Percentiles rank a stretch among this genome's conserved stretches.
phyloP scores from a whole-genome alignment of 2,797 vertebrate species.

The Enteromius argenteus region DNA sequence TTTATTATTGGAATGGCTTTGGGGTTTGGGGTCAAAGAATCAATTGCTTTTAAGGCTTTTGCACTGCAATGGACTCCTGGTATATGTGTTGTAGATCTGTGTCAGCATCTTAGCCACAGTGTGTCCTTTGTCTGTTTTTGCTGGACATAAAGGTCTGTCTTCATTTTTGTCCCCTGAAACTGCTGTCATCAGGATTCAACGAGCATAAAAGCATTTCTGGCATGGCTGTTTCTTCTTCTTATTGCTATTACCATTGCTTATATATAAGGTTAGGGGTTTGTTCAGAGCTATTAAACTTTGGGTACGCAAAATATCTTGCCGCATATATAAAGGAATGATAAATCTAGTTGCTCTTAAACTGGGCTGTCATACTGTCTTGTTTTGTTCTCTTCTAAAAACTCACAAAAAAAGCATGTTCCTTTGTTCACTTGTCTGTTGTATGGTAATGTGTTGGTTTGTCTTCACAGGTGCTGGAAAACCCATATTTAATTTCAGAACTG shows the following conservation, averaged over 20 bases:
- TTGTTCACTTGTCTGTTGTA: slow-evolving; percentile 22
- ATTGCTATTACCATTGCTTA: neutral
- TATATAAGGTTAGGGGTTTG: neutral
- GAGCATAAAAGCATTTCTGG: slow-evolving; percentile 1
- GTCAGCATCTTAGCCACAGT: neutral
- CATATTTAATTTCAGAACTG: slow-evolving; percentile 75
- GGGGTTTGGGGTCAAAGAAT: neutral
- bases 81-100: slow-evolving; percentile 31
- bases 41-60: slow-evolving; percentile 11
- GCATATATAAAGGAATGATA: neutral
- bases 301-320: neutral
- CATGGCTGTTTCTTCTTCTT: slow-evolving; percentile 21
- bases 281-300: neutral
- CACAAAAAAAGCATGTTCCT: neutral
- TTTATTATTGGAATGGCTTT: neutral
- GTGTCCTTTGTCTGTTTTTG: neutral
- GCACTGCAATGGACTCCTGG: neutral
- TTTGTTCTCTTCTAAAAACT: neutral
- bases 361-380: neutral
- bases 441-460: slow-evolving; percentile 75
- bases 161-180: neutral
- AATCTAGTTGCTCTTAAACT: neutral
- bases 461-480: slow-evolving; percentile 83
- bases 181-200: neutral
- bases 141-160: slow-evolving; percentile 15